Evolutionary conservation across 2,888 invertebrate species (phyloP).

Genomic region (Metellina segmentata): DNA sequence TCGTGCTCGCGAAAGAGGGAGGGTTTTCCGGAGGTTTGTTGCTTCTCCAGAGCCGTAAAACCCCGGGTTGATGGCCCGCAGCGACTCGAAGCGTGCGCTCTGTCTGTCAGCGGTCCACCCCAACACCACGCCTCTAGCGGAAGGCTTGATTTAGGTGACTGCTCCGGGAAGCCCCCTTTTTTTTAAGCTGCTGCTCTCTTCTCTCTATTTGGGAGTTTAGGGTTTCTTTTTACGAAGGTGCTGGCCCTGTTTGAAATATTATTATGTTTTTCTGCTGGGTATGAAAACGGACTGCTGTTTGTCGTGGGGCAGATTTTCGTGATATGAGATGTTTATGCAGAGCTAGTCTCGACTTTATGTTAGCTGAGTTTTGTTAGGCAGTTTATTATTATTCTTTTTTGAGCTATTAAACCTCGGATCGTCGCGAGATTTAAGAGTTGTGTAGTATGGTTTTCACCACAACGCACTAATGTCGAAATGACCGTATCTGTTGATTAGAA

Average conservation of each 20-base stretch:
- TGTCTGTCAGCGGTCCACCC: conserved; percentile 4
- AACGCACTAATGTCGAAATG: too few relatives aligned
- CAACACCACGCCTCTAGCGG: conserved; percentile 7
- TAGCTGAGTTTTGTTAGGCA: too few relatives aligned
- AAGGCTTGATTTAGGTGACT: not conserved
- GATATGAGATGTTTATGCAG: too few relatives aligned
- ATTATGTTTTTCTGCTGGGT: not conserved
- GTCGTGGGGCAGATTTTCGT: not conserved
- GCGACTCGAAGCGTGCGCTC: not conserved
- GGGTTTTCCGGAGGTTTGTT: not conserved
- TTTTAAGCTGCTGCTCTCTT: not conserved
- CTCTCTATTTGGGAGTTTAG: not conserved
- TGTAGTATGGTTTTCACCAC: too few relatives aligned
- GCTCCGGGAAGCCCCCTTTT: too few relatives aligned
- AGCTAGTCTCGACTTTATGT: too few relatives aligned
- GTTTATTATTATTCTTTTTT: too few relatives aligned
- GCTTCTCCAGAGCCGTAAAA: not conserved
- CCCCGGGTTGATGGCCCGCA: not conserved
- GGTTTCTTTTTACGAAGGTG: not conserved
- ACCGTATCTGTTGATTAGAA: too few relatives aligned
- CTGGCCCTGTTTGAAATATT: not conserved
- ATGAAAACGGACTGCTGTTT: not conserved
- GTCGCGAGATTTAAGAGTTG: too few relatives aligned
- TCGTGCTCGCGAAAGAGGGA: not conserved
- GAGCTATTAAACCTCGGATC: too few relatives aligned